Conservation (phyloP, 2,888 invertebrate species). For the Mythimna pallens region DNA sequence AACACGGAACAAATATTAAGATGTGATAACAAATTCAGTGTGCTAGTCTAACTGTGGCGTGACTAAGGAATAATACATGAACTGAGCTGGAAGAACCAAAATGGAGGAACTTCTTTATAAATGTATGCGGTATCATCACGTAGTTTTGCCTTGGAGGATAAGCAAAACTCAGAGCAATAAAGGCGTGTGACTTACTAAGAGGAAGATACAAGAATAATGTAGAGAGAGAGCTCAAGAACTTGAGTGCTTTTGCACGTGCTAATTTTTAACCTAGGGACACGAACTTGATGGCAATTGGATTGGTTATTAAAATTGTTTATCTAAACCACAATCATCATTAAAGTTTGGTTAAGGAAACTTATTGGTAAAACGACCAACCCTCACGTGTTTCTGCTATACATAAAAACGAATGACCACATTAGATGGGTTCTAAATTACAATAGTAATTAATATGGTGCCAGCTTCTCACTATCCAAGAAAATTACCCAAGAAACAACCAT, state of each 20-base stretch:
- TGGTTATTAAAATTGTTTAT: not conserved
- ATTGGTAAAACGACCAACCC: not conserved
- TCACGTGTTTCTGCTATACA: constrained; percentile 12
- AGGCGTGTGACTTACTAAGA: constrained; percentile 38
- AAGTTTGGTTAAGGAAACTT: not conserved
- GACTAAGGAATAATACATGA: constrained; percentile 66
- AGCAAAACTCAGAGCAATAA: constrained; percentile 52
- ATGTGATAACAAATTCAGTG: constrained; percentile 65
- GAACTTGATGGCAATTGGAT: not conserved
- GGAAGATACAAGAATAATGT: constrained; percentile 22
- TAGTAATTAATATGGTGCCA: constrained; percentile 56
- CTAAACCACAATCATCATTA: not conserved
- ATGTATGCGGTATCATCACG: constrained; percentile 64
- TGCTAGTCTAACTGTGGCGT: constrained; percentile 60
- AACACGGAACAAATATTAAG: constrained; percentile 68
- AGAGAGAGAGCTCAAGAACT: constrained; percentile 5
- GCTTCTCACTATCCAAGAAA: constrained; percentile 44
- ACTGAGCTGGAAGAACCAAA: constrained; percentile 54
- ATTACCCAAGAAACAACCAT: constrained; percentile 44
- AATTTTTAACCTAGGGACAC: constrained; percentile 13
- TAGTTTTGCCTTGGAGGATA: constrained; percentile 59
- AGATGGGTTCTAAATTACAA: constrained; percentile 26
- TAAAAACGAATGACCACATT: constrained; percentile 50
- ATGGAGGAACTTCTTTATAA: constrained; percentile 54
- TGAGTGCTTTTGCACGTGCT: constrained; percentile 14